phyloP scores from a whole-genome alignment of 2,113 vertebrate species.

The Hydrolagus affinis region DNA sequence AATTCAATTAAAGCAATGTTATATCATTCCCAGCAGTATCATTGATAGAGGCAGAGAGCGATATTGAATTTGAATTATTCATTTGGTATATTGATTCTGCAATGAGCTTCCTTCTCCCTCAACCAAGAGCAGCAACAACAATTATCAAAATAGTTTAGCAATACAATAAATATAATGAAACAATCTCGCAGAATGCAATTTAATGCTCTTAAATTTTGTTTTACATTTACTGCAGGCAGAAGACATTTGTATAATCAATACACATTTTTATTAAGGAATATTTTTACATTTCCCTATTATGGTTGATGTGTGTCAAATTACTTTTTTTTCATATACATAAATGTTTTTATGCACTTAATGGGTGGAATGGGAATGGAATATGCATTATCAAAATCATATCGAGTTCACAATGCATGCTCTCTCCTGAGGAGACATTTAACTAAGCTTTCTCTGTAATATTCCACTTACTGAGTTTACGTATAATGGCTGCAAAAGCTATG shows the following conservation, averaged over 20 bases:
- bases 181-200: slow-evolving; percentile 4
- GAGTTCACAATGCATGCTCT: background rate
- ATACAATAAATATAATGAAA: slow-evolving; percentile 2
- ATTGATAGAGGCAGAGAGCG: slow-evolving; percentile 20
- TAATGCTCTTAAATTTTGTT: slow-evolving; percentile 16
- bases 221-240: background rate
- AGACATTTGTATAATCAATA: slow-evolving; percentile 28
- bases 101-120: background rate
- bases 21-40: background rate
- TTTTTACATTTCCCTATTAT: too few relatives aligned
- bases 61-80: slow-evolving; percentile 31
- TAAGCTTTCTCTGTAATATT: background rate
- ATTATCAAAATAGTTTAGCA: slow-evolving; percentile 29
- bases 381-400: slow-evolving; percentile 23
- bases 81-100: slow-evolving; percentile 10
- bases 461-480: background rate
- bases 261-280: background rate
- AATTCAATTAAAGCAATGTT: slow-evolving; percentile 12
- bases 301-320: slow-evolving; percentile 6
- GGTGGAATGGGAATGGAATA: slow-evolving; percentile 6
- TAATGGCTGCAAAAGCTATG: background rate
- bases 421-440: background rate
- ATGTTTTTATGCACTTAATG: background rate
- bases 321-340: background rate
- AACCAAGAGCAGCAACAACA: slow-evolving; percentile 12